Percentiles rank a stretch among this genome's conserved stretches.
These are phyloP conservation scores for Drosophila histrio DNA, from an alignment of 2,888 invertebrate genomes.

Conservation along the genomic window DNA sequence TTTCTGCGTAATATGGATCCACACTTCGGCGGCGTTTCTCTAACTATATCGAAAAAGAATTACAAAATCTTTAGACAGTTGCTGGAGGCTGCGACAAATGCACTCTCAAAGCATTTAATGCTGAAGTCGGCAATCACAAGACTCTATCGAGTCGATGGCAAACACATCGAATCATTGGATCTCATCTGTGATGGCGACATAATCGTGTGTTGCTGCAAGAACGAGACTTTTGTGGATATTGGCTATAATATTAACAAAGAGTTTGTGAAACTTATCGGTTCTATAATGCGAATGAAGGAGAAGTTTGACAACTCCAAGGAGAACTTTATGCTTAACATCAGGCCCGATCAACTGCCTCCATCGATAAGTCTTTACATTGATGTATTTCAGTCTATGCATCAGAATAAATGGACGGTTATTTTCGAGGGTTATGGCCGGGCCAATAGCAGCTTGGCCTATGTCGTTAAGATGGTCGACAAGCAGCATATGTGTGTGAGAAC, in stretches of 20 bases:
- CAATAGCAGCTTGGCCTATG: not conserved
- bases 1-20: conserved; percentile 42
- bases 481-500: not conserved
- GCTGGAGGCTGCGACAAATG: conserved; percentile 11
- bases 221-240: conserved; percentile 19
- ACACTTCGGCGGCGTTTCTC: conserved; percentile 33
- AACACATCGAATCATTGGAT: not conserved
- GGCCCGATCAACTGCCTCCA: not conserved
- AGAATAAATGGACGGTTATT: not conserved
- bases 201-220: conserved; percentile 37
- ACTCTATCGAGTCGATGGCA: conserved; percentile 23
- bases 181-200: conserved; percentile 30
- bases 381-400: not conserved
- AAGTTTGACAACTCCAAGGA: not conserved
- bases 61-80: conserved; percentile 8
- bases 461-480: conserved; percentile 34
- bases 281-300: conserved; percentile 1
- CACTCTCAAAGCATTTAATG: not conserved
- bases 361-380: conserved; percentile 19
- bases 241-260: conserved; percentile 19
- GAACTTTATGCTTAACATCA: not conserved
- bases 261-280: conserved; percentile 10
- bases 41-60: conserved; percentile 22
- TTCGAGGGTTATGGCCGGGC: conserved; percentile 8
- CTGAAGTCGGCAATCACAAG: conserved; percentile 31